Evolutionary conservation across 2,113 vertebrate species (phyloP), one percentile per base, ranked within the genome.

Genomic region (Anas platyrhynchos): DNA sequence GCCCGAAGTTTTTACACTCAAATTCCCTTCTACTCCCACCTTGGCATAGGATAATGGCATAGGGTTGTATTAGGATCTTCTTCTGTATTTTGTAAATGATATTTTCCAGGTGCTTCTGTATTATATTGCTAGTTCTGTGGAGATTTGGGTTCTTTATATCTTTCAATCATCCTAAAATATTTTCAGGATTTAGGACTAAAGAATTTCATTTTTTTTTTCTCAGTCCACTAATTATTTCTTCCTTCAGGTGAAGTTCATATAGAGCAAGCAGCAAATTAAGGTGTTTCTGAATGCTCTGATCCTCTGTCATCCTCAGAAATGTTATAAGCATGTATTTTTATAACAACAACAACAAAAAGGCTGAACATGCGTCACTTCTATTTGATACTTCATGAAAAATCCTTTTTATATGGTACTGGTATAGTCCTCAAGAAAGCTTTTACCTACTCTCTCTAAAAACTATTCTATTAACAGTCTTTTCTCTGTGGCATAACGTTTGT

Each of bases 401-500:
- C 38, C 1, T 62, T 86, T 95, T 91, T 66, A 20, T 85, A 4
- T 67, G 34, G 14, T 54, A 43, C n/a, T 38, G 31, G 11, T 75
- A 9, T 36, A 87, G 52, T 73, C 95, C 84, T 62, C 50, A 68
- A 54, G 74, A 91, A 86, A 91, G 14, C 34, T 38, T 73, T 48
- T 36, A 16, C 86, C 68, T 81, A 8, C 59, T 38, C 25, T 68
- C 74, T 83, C 48, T 91, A n/a, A 91, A 91, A 89, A 76, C 48
- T 16, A 4, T 83, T 87, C 81, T 36, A n/a, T 72, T 34, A 74
- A 65, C 73, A 94, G 76, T 46, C 56, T 88, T 63, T 94, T 72
- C 61, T 93, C 79, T 72, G 62, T 79, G 86, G 61, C 66, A 36
- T 23, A 43, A 71, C 11, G 43, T 81, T 96, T 93, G 88, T 85